phyloP scores from a whole-genome alignment of 2,888 invertebrate genomes.

The Pardosa pseudoannulata region DNA sequence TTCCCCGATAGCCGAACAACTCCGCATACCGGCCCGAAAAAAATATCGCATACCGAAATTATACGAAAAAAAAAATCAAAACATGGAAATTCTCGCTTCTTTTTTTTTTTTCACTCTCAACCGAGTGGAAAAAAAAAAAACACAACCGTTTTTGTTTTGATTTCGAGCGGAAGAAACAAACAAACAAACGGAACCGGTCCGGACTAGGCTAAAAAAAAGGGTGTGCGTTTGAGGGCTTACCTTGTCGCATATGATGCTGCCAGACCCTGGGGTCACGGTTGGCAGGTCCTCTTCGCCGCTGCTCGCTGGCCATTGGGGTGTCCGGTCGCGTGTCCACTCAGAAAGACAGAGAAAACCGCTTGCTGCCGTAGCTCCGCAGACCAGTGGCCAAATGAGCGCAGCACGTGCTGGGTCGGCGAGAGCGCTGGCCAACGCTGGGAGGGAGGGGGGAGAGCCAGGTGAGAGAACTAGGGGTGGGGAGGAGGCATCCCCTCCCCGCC shows the following conservation, averaged over 20 bases:
- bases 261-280: constrained; percentile 62
- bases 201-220: no score
- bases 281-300: constrained; percentile 48
- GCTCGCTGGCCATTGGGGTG: constrained; percentile 62
- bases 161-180: neutral
- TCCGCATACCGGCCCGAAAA: neutral
- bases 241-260: constrained; percentile 68
- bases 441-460: neutral
- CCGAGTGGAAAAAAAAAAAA: neutral
- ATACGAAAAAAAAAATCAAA: no score
- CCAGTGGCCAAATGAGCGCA: constrained; percentile 67
- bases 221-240: constrained; percentile 17
- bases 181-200: neutral
- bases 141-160: no score
- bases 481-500: neutral
- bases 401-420: constrained; percentile 13
- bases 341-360: constrained; percentile 52
- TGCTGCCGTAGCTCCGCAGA: constrained; percentile 46
- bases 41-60: neutral
- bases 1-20: neutral
- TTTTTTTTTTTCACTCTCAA: neutral
- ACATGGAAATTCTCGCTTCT: no score
- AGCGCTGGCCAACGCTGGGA: constrained; percentile 32
- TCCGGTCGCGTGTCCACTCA: constrained; percentile 42
- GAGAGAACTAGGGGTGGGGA: constrained; percentile 3